A percentile compares a stretch with the other conserved stretches of the same genome.
Conservation (phyloP, 2,797 vertebrate species). For the Heteromormyrus szaboi region DNA sequence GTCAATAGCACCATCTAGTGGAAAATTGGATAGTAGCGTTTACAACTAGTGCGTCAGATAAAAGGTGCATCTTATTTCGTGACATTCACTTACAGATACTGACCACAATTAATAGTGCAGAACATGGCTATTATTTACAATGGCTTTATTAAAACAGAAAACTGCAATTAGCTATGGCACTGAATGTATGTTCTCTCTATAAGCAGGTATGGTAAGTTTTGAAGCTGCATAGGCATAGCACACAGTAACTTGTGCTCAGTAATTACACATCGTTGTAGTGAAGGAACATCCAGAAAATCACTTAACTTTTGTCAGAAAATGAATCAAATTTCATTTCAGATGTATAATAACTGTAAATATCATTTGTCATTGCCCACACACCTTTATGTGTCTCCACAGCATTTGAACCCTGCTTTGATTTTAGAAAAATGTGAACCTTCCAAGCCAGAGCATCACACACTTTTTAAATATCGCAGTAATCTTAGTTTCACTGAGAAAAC, state of each 20-base stretch:
- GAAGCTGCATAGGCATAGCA: not conserved
- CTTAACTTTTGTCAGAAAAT: not conserved
- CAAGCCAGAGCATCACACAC: not conserved
- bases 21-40: not conserved
- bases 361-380: not conserved
- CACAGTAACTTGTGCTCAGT: not conserved
- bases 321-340: not conserved
- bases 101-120: not conserved
- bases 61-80: not conserved
- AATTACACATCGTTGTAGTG: not conserved
- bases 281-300: not conserved
- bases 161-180: not conserved
- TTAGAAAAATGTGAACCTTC: not conserved
- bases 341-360: not conserved
- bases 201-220: not conserved
- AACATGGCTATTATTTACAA: not conserved
- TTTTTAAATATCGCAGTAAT: not conserved
- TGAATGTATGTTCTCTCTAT: not conserved
- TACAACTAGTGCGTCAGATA: not conserved
- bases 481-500: not conserved
- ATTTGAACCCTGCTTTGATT: not conserved
- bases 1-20: constrained; percentile 1
- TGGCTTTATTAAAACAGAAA: not conserved
- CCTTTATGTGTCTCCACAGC: not conserved
- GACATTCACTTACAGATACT: not conserved